Evolutionary conservation across 1,140 invertebrate genomes (phyloP).

Genomic region (Orchestia grillus): DNA sequence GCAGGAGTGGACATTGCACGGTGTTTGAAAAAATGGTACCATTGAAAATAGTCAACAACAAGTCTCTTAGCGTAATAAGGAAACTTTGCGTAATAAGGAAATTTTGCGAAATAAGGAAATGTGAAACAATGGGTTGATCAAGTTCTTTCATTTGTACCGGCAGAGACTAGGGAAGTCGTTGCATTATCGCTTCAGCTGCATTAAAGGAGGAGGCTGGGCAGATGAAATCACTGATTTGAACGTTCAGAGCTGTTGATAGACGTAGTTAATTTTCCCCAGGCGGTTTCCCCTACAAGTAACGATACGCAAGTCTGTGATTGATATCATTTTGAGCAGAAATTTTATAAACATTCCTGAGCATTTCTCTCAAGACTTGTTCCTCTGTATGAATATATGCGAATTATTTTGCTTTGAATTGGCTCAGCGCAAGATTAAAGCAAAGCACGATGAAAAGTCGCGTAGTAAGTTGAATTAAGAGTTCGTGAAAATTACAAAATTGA

Average conservation of each 20-base stretch:
- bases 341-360: too few relatives aligned
- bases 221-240: background rate
- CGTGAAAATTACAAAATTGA: background rate
- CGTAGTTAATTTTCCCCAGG: background rate
- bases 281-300: too few relatives aligned
- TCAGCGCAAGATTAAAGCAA: background rate
- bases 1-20: background rate
- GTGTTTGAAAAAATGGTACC: background rate
- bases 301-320: too few relatives aligned
- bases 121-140: background rate
- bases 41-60: background rate
- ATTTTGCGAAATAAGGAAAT: background rate
- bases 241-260: background rate
- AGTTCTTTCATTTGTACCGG: background rate
- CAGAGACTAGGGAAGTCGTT: background rate
- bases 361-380: too few relatives aligned
- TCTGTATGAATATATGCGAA: too few relatives aligned
- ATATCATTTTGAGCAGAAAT: too few relatives aligned
- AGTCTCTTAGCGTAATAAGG: too few relatives aligned
- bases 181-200: background rate
- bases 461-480: background rate
- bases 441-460: background rate
- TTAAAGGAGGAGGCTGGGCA: background rate
- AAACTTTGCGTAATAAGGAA: too few relatives aligned
- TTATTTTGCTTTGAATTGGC: background rate